Base-by-base conservation (phyloP, 2,113 vertebrate genomes). In the Sterrhoptilus dennistouni region DNA sequence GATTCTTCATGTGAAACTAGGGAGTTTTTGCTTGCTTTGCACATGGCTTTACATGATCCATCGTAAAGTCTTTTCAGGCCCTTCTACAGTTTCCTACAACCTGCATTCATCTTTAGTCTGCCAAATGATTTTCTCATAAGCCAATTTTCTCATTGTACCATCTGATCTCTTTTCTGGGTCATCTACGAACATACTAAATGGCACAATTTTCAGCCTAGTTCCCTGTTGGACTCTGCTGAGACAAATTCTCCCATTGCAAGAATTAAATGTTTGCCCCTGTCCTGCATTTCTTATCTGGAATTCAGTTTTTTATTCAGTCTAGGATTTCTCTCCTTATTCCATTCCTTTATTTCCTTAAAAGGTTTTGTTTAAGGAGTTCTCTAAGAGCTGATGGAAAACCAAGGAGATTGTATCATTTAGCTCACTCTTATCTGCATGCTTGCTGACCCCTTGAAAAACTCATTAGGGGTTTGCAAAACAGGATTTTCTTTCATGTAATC, bases 401-500 rank as follows among this genome's bases (percentile, higher is more conserved):
- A 60, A 82, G 29, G 19, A 76, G 70, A 85, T 47, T 79, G 29
- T 50, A 79, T 60, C 2, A 3, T 29, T 90, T 68, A 56, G 57
- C 56, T 64, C 24, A 23, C 44, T 90, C 35, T 79, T 75, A 52
- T 27, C 61, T 78, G 29, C 36, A 15, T 31, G 44, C 44, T 70
- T 91, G 38, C 69, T 87, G 56, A 71, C 56, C 52, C 25, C 78
- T 88, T 64, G 57, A 83, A 92, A 88, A 95, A 96, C 59, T 85
- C 82, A 92, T 93, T 83, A 93, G 57, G 44, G 20, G 18, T 79
- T 87, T 90, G 76, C 49, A 49, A 92, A 93, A 79, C 8, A 59
- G 83, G 79, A 93, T 90, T 95, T 76, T 85, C 78, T 80, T 82
- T 85, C 56, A 68, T 3, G 3, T 92, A 95, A 96, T 90, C 84